Percentiles rank a stretch among this genome's conserved stretches.
phyloP scores from a whole-genome alignment of 2,888 invertebrate genomes.

The Perizoma affinitatum region DNA sequence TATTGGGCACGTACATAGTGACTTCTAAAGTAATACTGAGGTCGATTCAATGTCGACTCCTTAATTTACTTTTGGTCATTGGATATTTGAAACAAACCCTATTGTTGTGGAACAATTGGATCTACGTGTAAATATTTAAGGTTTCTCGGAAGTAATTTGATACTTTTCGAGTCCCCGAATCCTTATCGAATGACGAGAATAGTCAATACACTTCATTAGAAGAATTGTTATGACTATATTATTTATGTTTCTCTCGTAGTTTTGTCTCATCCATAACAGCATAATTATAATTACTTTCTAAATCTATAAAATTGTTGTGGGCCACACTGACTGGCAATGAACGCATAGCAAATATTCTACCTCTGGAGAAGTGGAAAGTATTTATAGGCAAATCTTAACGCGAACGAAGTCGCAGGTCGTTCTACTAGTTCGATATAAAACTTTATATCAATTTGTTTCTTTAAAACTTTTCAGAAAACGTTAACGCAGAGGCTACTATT shows the following conservation, averaged over 20 bases:
- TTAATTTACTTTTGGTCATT: constrained; percentile 57
- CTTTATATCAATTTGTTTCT: constrained; percentile 9
- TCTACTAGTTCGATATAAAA: neutral
- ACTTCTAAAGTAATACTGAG: constrained; percentile 55
- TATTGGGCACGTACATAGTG: constrained; percentile 70
- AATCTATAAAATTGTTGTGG: neutral
- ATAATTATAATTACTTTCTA: neutral
- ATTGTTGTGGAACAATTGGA: constrained; percentile 61
- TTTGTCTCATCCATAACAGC: constrained; percentile 1
- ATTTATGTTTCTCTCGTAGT: neutral
- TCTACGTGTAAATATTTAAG: constrained; percentile 64
- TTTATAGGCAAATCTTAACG: no score
- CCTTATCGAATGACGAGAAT: constrained; percentile 32
- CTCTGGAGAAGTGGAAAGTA: no score
- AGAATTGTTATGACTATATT: constrained; percentile 22
- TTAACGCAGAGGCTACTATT: constrained; percentile 44
- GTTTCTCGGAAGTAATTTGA: constrained; percentile 69
- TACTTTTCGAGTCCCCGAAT: constrained; percentile 53
- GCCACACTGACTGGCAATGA: no score
- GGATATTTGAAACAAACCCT: constrained; percentile 51
- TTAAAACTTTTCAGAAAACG: constrained; percentile 16
- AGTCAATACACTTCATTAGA: constrained; percentile 35
- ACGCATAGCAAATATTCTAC: no score
- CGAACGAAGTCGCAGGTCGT: no score
- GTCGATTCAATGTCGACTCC: constrained; percentile 69